Conservation (phyloP, 2,888 invertebrate species). For the Augiades crinisus region DNA sequence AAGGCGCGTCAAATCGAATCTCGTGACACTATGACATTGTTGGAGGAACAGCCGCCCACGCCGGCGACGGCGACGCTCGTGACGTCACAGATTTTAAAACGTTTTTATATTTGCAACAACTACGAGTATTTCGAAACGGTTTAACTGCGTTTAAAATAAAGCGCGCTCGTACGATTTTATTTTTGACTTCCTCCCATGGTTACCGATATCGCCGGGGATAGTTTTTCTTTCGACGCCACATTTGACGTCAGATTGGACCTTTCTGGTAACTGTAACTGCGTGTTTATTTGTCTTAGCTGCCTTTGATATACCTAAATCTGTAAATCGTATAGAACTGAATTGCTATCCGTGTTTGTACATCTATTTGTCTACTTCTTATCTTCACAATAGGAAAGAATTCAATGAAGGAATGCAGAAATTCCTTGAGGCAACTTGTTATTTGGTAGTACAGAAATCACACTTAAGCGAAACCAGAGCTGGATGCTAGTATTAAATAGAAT, state of each 20-base stretch:
- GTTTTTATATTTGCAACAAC: constrained; percentile 26
- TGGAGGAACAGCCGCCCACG: constrained; percentile 42
- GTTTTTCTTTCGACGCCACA: background rate
- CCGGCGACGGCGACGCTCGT: constrained; percentile 30
- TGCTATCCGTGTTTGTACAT: too few species aligned
- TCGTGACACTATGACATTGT: constrained; percentile 51
- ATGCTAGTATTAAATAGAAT: too few species aligned
- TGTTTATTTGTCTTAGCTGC: too few species aligned
- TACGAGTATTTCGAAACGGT: constrained; percentile 22
- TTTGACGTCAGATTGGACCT: background rate
- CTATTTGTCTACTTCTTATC: too few species aligned
- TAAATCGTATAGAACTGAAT: too few species aligned
- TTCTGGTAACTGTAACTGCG: too few species aligned
- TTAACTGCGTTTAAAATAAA: constrained; percentile 5
- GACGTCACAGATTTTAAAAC: constrained; percentile 41
- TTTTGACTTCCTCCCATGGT: background rate
- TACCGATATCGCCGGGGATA: background rate
- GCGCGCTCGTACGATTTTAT: constrained; percentile 6
- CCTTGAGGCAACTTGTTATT: too few species aligned
- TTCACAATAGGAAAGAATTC: too few species aligned
- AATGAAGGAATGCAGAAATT: too few species aligned
- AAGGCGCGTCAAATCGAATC: constrained; percentile 50
- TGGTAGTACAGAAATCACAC: too few species aligned
- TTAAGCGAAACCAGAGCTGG: too few species aligned
- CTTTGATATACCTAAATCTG: too few species aligned